Base-by-base conservation (phyloP, 2,888 invertebrate genomes). In the Gasteruption jaculator region DNA sequence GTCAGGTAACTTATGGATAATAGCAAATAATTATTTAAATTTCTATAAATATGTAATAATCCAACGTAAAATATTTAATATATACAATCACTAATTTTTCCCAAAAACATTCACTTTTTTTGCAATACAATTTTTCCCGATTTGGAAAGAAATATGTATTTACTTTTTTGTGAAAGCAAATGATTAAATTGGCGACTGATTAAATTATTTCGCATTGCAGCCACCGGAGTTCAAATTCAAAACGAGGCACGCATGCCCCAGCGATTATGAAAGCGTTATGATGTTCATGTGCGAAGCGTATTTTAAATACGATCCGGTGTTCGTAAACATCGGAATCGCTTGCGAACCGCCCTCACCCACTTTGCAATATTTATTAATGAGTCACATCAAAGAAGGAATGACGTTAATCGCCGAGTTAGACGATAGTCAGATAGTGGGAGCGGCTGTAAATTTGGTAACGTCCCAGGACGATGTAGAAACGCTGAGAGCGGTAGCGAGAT, bases 221-320 rank as follows among this genome's bases (percentile, higher is more conserved):
- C 6, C 22, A 12, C 10, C n/a, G n/a, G n/a, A n/a, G n/a, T n/a
- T n/a, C n/a, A n/a, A n/a, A n/a, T n/a, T n/a, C n/a, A n/a, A n/a
- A n/a, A 50, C 53, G 5, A 54, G 65, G 33, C 33, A 63, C 12
- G 65, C 66, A 2, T 15, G 53, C 15, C 61, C 61, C 1, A 18
- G 20, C 7, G 65, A 67, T 46, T 57, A 57, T 41, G 53, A 60
- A 5, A 49, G 46, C 19, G 46, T 66, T 6, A 43, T 61, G 41
- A 46, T 51, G 3, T 60, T 68, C 39, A 61, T 68, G 60, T 25
- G 43, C 32, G 46, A 54, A 0, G 46, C 51, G 11, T 68, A 56
- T 38, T 59, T 57, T 38, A 55, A 49, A 15, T 25, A 42, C 5
- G 67, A 68, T 12, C 62, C 66, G 3, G 31, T 47, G 7, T 38